A percentile compares a stretch with the other conserved stretches of the same genome.
Evolutionary conservation across 2,797 vertebrate species (phyloP).

Genomic region (Diceros bicornis): DNA sequence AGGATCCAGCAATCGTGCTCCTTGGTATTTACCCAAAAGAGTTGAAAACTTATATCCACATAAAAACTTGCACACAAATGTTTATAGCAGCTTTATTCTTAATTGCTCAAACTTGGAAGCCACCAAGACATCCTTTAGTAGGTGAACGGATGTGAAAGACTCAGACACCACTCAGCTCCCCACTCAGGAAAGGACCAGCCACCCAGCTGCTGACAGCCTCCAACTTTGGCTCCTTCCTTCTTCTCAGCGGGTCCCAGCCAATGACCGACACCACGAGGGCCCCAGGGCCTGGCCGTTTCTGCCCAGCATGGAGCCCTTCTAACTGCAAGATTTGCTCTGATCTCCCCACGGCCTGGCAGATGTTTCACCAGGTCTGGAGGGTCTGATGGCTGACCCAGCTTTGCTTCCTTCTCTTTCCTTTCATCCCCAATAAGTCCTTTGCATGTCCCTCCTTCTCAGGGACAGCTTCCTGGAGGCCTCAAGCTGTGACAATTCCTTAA

Average conservation of each 20-base stretch:
- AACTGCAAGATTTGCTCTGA: not conserved
- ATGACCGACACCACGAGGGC: fast-evolving
- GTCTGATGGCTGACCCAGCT: not conserved
- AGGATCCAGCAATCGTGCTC: not conserved
- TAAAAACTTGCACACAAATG: not conserved
- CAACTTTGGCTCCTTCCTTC: not conserved
- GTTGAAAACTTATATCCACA: not conserved
- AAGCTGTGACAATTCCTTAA: not conserved
- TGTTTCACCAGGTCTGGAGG: too few species aligned
- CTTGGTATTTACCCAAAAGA: not conserved
- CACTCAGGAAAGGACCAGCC: not conserved
- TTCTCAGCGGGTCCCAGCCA: not conserved
- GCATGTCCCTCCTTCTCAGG: not conserved
- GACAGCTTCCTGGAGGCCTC: not conserved
- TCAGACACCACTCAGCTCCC: not conserved
- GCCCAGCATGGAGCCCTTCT: not conserved
- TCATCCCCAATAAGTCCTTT: not conserved
- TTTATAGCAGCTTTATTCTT: not conserved
- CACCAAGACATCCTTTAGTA: not conserved
- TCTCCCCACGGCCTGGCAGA: not conserved
- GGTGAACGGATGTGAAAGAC: not conserved
- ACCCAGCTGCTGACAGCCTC: not conserved
- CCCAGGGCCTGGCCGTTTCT: not conserved
- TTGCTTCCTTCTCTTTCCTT: not conserved
- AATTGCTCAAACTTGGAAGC: not conserved